Percentiles rank a stretch among this genome's conserved stretches.
phyloP scores from a whole-genome alignment of 2,113 vertebrate genomes.

The Terrapene triunguis region DNA sequence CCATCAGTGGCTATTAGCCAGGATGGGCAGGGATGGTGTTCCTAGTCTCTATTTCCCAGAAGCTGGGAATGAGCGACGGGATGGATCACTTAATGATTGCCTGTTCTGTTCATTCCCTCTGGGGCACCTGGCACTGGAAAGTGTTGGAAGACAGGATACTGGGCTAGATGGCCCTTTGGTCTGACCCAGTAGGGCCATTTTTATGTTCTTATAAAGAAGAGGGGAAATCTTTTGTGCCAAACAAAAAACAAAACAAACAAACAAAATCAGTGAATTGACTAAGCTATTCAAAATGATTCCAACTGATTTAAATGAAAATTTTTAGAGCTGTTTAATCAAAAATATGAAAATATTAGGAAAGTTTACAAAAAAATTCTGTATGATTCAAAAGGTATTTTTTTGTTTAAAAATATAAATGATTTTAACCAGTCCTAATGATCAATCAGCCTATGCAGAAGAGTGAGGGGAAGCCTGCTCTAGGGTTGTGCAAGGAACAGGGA shows the following conservation, averaged over 20 bases:
- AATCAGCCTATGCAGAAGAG: neutral
- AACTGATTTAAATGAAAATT: neutral
- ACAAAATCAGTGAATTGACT: neutral
- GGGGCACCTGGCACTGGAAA: too few species aligned
- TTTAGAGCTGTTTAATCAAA: neutral
- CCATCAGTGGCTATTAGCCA: too few species aligned
- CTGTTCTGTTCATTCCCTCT: too few species aligned
- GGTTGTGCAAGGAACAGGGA: too few species aligned
- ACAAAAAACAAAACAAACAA: neutral
- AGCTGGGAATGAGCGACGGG: too few species aligned
- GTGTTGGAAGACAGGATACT: too few species aligned
- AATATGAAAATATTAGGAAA: neutral
- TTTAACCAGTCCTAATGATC: neutral
- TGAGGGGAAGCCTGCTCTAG: neutral
- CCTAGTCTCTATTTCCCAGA: too few species aligned
- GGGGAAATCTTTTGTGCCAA: neutral
- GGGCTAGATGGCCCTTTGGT: too few species aligned
- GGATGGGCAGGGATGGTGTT: too few species aligned
- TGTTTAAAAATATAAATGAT: neutral
- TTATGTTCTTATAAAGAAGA: too few species aligned
- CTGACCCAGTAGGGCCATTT: too few species aligned
- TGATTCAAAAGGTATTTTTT: neutral
- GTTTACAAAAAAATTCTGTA: neutral
- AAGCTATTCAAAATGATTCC: neutral
- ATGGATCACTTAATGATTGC: too few species aligned